Base-by-base conservation (phyloP, 2,113 vertebrate genomes). In the Astur gentilis region DNA sequence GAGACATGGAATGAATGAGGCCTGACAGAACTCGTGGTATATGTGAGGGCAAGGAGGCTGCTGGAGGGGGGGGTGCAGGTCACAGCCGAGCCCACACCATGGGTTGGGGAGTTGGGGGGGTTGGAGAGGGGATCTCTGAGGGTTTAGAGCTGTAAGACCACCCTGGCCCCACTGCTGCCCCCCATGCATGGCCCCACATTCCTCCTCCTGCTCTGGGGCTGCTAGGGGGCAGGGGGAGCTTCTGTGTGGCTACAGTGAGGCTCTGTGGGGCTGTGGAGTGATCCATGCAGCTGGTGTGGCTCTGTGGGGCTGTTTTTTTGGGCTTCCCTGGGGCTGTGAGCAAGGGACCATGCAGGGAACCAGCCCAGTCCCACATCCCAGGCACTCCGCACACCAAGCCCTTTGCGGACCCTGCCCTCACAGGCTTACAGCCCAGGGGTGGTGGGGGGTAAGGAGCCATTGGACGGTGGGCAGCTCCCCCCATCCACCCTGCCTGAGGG, bases 401-500 rank as follows among this genome's bases (percentile, higher is more conserved):
- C 34, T 61, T 69, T 40, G 36, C 0, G 0, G 54, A 77, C 11
- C 40, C 60, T 75, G 27, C 13, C 16, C 14, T 66, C 1, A 0
- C 72, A 70, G 87, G 38, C 21, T 88, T 55, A 25, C 7, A 83
- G 38, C 52, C 42, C 45, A 16, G 32, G 16, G 3, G 14, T 26
- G 27, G 22, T 6, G 17, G 17, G 3, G 23, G 13, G 49, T 27
- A 34, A 38, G 34, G 47, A 90, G 50, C 14, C 7, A 2, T 34
- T 55, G 34, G 20, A 6, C 2, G 2, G 36, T 26, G 16, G 42
- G 21, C 42, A 87, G 58, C 31, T 34, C 4, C 0, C 7, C 19
- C 3, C 3, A 10, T 3, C 21, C 6, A 2, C 23, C 3, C 27
- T 7, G 14, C n/a, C 40, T 4, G 12, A 70, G 17, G 20, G 26